Percentiles rank a stretch among this genome's conserved stretches.
Evolutionary conservation across 2,113 vertebrate genomes (phyloP).

Genomic region (Notarius quadriscutis): DNA sequence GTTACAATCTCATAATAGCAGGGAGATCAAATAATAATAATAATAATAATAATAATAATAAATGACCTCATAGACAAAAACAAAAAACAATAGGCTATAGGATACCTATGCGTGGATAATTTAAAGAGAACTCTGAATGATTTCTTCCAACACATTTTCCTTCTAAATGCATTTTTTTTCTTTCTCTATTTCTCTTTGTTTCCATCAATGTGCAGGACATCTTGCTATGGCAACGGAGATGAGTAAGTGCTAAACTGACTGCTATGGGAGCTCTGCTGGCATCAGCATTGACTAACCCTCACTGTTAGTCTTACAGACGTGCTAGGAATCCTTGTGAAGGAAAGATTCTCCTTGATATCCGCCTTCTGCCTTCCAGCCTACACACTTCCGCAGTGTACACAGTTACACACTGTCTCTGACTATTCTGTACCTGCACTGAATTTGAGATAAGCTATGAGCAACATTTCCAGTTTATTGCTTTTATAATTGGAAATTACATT

Average conservation of each 20-base stretch:
- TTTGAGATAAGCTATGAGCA: not conserved
- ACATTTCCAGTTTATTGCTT: not conserved
- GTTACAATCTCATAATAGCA: not conserved
- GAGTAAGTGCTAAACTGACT: conserved; percentile 30
- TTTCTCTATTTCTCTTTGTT: not conserved
- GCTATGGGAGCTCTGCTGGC: conserved; percentile 22
- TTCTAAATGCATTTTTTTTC: not conserved
- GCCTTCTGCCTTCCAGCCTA: conserved; percentile 6
- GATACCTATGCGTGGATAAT: not conserved
- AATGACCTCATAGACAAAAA: not conserved
- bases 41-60: not conserved
- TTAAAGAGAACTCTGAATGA: not conserved
- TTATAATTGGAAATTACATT: conserved; percentile 6
- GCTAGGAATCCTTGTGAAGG: conserved; percentile 27
- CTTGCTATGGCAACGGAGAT: conserved; percentile 47
- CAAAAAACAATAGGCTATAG: not conserved
- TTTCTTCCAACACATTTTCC: not conserved
- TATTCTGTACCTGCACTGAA: not conserved
- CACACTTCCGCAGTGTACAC: not conserved
- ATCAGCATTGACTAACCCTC: conserved; percentile 24
- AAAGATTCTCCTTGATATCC: conserved; percentile 19
- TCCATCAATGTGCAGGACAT: conserved; percentile 9
- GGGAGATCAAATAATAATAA: not conserved
- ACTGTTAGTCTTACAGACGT: conserved; percentile 6
- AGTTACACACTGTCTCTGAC: not conserved